Conservation (phyloP, 2,888 invertebrate species). For the Acanthosoma haemorrhoidale region DNA sequence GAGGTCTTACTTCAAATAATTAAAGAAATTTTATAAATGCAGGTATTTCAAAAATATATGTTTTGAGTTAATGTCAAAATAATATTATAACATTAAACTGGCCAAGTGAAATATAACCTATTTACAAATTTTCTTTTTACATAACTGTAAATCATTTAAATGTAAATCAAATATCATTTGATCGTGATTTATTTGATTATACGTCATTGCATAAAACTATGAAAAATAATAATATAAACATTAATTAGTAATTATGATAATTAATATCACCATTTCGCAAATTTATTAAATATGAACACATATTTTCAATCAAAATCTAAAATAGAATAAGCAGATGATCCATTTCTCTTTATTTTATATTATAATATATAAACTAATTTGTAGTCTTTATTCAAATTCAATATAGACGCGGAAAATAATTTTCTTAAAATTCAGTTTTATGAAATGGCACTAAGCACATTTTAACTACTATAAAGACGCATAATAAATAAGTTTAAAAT, state of each 20-base stretch:
- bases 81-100: neutral
- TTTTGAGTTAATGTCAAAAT: neutral
- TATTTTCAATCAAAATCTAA: neutral
- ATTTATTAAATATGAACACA: neutral
- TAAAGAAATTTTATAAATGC: too few relatives aligned
- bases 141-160: too few relatives aligned
- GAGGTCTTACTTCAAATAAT: too few relatives aligned
- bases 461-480: constrained; percentile 16
- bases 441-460: constrained; percentile 18
- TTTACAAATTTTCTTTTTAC: constrained; percentile 13
- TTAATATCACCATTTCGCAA: neutral
- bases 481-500: neutral
- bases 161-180: constrained; percentile 19
- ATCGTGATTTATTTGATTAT: constrained; percentile 27
- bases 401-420: neutral
- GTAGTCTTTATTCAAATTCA: neutral
- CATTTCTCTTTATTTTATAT: neutral
- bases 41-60: neutral
- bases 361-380: neutral
- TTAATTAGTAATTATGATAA: neutral
- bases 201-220: constrained; percentile 25
- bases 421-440: neutral
- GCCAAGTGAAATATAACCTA: neutral
- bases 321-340: neutral
- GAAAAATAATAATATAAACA: constrained; percentile 7